Evolutionary conservation across 1,140 invertebrate species (phyloP).

Genomic region (Anastatus disparis): DNA sequence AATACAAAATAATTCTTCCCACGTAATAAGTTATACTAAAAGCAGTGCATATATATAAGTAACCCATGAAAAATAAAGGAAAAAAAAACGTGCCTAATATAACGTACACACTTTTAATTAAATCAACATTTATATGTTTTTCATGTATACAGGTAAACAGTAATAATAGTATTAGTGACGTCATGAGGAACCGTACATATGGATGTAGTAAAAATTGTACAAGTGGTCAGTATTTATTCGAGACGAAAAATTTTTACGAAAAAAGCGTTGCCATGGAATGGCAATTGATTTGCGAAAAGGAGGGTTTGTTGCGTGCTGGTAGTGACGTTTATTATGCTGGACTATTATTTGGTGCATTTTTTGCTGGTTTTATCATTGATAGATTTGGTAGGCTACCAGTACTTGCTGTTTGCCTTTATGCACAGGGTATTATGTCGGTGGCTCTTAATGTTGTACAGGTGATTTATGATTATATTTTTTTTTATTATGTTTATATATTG

Average conservation of each 20-base stretch:
- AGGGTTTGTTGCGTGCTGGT: constrained; percentile 61
- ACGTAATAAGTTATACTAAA: too few relatives aligned
- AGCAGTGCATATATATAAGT: too few relatives aligned
- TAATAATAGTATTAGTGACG: background rate
- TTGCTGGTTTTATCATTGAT: constrained; percentile 69
- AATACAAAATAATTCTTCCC: too few relatives aligned
- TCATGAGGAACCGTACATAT: constrained; percentile 44
- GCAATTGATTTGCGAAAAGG: constrained; percentile 68
- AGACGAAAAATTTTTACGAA: constrained; percentile 42
- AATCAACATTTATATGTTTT: too few relatives aligned
- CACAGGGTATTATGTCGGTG: constrained; percentile 65
- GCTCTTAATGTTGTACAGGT: constrained; percentile 65
- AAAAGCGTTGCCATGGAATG: constrained; percentile 61
- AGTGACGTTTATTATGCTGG: constrained; percentile 67
- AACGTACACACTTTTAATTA: too few relatives aligned
- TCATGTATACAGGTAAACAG: background rate
- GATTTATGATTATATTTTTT: background rate
- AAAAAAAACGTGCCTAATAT: too few relatives aligned
- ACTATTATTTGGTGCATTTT: constrained; percentile 67
- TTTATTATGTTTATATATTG: background rate
- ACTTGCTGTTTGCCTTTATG: constrained; percentile 66
- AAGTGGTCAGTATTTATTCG: constrained; percentile 49
- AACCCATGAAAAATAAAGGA: too few relatives aligned
- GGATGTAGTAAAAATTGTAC: constrained; percentile 44
- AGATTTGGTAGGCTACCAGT: constrained; percentile 66